phyloP scores from a whole-genome alignment of 2,113 vertebrate genomes.

The Phalacrocorax pelagicus region DNA sequence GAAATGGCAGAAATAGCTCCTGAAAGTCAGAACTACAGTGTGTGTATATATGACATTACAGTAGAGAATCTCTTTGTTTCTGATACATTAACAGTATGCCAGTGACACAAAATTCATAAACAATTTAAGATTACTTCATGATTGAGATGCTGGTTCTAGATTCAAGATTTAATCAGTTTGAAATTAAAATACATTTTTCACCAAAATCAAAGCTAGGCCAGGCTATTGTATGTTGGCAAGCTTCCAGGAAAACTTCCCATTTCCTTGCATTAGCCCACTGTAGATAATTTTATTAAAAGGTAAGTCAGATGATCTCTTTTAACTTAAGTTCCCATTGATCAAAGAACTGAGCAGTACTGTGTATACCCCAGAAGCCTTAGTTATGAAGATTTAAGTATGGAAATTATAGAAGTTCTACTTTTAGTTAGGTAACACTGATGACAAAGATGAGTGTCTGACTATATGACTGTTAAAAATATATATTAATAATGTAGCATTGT shows the following conservation, averaged over 20 bases:
- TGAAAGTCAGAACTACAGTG: neutral
- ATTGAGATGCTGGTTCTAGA: neutral
- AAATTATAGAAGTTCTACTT: conserved; percentile 41
- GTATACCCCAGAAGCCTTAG: neutral
- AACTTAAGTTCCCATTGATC: neutral
- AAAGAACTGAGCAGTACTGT: neutral
- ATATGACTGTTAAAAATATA: conserved; percentile 11
- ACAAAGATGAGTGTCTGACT: neutral
- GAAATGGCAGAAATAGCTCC: neutral
- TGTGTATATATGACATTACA: neutral
- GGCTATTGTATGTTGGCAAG: neutral
- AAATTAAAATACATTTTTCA: conserved; percentile 50
- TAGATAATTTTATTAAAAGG: conserved; percentile 55
- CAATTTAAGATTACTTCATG: neutral
- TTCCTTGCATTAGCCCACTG: conserved; percentile 6
- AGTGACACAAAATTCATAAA: neutral
- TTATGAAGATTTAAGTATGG: conserved; percentile 37
- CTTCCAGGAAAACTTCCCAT: neutral
- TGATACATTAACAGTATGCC: neutral
- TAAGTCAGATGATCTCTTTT: conserved; percentile 40
- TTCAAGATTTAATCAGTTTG: neutral
- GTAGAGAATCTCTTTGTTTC: neutral
- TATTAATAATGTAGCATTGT: conserved; percentile 8
- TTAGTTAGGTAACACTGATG: neutral
- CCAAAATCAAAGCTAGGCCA: conserved; percentile 14